These are phyloP conservation scores for Pachycephus smyrnensis DNA, from an alignment of 2,888 invertebrate genomes.

Conservation along the genomic window DNA sequence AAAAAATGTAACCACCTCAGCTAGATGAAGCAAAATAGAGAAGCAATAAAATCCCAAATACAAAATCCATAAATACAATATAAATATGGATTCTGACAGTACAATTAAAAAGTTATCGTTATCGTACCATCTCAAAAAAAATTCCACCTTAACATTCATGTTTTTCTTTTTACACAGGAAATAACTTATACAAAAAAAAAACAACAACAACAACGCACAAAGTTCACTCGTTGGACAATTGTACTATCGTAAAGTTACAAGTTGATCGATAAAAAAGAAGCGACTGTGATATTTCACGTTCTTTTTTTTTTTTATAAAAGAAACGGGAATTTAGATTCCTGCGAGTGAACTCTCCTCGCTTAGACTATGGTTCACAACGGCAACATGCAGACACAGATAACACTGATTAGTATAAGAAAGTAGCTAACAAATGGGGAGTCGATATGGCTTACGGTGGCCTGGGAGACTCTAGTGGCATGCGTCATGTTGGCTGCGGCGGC, in stretches of 20 bases:
- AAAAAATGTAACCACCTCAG: background rate
- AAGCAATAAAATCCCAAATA: background rate
- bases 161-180: background rate
- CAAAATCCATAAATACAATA: background rate
- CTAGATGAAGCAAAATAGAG: background rate
- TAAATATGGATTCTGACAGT: background rate
- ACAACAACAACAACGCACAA: background rate
- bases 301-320: background rate
- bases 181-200: background rate
- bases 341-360: background rate
- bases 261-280: background rate
- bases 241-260: background rate
- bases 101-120: background rate
- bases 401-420: conserved; percentile 46
- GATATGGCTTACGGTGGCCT: conserved; percentile 86
- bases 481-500: conserved; percentile 72
- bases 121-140: background rate
- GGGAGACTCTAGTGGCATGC: conserved; percentile 86
- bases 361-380: conserved; percentile 17
- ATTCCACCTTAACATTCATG: background rate
- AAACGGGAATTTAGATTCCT: conserved; percentile 5
- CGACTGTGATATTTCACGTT: background rate
- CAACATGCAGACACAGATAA: conserved; percentile 36
- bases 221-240: background rate
- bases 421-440: conserved; percentile 61